These are phyloP conservation scores for Guaruba guarouba DNA, from an alignment of 2,113 vertebrate genomes.

Conservation along the genomic window DNA sequence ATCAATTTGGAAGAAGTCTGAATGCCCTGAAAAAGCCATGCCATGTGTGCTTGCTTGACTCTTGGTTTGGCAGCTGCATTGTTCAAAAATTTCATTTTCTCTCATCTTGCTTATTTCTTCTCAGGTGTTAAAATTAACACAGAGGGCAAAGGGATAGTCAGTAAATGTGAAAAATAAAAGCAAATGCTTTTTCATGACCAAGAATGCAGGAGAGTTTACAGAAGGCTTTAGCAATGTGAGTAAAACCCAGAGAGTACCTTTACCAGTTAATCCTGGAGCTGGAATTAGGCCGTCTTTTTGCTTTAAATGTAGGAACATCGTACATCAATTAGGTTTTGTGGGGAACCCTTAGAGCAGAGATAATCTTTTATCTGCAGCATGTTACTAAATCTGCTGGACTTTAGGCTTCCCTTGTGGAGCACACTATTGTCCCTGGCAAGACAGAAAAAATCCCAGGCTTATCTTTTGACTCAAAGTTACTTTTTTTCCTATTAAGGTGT, in stretches of 20 bases:
- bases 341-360: background rate
- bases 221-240: background rate
- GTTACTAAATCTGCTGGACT: background rate
- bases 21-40: background rate
- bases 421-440: rapidly evolving
- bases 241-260: background rate
- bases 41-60: background rate
- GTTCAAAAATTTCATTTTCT: background rate
- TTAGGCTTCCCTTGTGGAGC: background rate
- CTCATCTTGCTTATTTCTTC: background rate
- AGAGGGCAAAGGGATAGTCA: background rate
- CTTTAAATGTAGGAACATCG: background rate
- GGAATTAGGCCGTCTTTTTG: background rate
- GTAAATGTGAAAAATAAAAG: background rate
- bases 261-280: background rate
- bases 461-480: background rate
- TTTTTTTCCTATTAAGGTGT: background rate
- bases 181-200: background rate
- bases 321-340: background rate
- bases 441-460: background rate
- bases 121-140: background rate
- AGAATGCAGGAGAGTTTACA: background rate
- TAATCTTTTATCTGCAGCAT: background rate
- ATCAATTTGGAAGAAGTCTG: background rate
- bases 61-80: background rate